Base-by-base conservation (phyloP, 2,888 invertebrate species). In the Drosophila kuntzei region DNA sequence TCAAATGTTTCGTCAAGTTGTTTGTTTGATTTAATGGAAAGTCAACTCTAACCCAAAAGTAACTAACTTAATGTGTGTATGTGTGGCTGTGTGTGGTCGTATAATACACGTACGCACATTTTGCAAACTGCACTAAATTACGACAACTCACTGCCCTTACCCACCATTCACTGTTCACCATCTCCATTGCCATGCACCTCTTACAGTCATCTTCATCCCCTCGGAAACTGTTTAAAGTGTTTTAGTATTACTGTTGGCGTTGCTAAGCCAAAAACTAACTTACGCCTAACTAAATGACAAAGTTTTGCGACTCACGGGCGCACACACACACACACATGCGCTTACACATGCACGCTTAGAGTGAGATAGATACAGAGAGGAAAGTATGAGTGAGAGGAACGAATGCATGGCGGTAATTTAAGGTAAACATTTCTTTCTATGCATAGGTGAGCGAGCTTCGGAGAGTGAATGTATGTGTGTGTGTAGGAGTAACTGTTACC, bases 191-290 rank as follows among this genome's bases (percentile, higher is more conserved):
- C 27, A 25, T 36, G 16, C 14, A 47, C 12, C 66, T 22, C 22
- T 49, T 22, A 32, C 43, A 36, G 46, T 12, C 27, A 14, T 14
- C 55, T 18, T 46, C 36, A 11, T 39, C 50, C 44, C 39, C 44
- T 50, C 37, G 55, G 65, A 63, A 80, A 68, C 80, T 84, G 78
- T 77, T 83, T 83, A 87, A 83, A 89, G 83, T 89, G 89, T 80
- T 89, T 89, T 84, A 77, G 84, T 68, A 77, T 78, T 80, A 71
- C 78, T 64, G 78, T 77, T 80, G 78, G 69, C 75, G 68, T 66
- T 65, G 71, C 80, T 87, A 83, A 83, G 84, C 89, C 76, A 89
- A 89, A 87, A 89, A 89, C 89, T 87, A 87, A 89, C 83, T 89
- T 83, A 75, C 87, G 84, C 87, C 87, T 83, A 89, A 83, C 83